These are phyloP conservation scores for Oncorhynchus tshawytscha DNA, from an alignment of 2,113 vertebrate genomes.

Conservation along the genomic window DNA sequence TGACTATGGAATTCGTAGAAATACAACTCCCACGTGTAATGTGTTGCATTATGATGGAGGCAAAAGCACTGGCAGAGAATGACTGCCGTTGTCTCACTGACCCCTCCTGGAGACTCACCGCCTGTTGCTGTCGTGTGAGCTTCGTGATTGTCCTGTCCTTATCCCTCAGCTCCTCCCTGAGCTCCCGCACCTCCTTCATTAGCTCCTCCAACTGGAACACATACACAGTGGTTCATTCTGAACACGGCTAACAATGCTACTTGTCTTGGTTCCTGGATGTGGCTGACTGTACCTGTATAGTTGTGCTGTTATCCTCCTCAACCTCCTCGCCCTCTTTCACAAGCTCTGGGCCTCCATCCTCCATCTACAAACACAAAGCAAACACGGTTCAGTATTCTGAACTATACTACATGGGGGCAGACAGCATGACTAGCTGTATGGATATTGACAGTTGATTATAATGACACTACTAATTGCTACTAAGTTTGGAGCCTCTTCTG, in stretches of 20 bases:
- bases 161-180: constrained; percentile 86
- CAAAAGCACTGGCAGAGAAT: too few relatives aligned
- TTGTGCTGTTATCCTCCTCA: constrained; percentile 53
- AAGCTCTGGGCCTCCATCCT: constrained; percentile 61
- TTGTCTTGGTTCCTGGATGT: background rate
- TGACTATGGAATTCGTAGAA: background rate
- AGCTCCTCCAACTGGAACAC: constrained; percentile 82
- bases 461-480: too few relatives aligned
- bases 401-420: too few relatives aligned
- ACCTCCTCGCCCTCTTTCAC: constrained; percentile 52
- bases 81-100: too few relatives aligned
- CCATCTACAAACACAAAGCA: constrained; percentile 55
- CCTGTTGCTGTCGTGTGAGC: constrained; percentile 72
- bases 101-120: constrained; percentile 48
- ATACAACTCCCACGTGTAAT: too few relatives aligned
- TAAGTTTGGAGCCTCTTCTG: too few relatives aligned
- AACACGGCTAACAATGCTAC: background rate
- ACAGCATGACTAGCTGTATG: too few relatives aligned
- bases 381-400: background rate
- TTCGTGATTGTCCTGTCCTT: constrained; percentile 88
- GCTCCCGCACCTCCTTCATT: constrained; percentile 84
- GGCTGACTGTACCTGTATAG: constrained; percentile 50
- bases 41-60: too few relatives aligned
- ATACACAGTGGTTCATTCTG: constrained; percentile 6
- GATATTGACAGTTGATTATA: too few relatives aligned